Evolutionary conservation across 1,140 invertebrate species (phyloP), one percentile per base, ranked within the genome.

Genomic region (Micrasema minimum): DNA sequence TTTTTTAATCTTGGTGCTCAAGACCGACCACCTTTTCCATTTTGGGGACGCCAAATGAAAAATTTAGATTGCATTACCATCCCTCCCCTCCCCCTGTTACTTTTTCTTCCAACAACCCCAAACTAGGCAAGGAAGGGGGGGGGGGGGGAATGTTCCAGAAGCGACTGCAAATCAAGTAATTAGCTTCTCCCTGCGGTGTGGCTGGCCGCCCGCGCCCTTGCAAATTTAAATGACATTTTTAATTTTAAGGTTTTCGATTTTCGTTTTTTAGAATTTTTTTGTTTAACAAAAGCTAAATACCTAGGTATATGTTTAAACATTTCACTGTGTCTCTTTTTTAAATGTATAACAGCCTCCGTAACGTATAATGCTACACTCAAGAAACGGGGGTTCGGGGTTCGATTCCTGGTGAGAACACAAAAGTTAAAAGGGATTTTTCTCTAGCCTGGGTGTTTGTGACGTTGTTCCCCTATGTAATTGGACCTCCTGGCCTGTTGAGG

Each of bases 91-190:
- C 59, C 20, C 11, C 48, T 53, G 4, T 50, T n/a, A n/a, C 43
- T 6, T 20, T 46, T 37, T 20, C 26, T 10, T 14, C 57, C 46
- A 2, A 10, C 16, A 46, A 7, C 55, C 16, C 57, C 31, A 55
- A 18, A 16, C 43, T n/a, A n/a, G 14, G n/a, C n/a, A n/a, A n/a
- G n/a, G n/a, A n/a, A 1, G 66, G 12, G 16, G 16, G 41, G 37
- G 37, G 57, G 14, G 57, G 57, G 3, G 20, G 22, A 41, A 20
- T 38, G 41, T 45, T 38, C 22, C 57, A 62, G 57, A 62, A 62
- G 57, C 57, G 66, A 50, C 67, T 61, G 67, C 70, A 72, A 72
- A 72, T 72, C 70, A 72, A 72, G 62, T 72, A 72, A 72, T 72
- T 72, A 72, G 70, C 70, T 48, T 6, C 61, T 38, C 46, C 59